These are phyloP conservation scores for Sminthurinus signatus DNA, from an alignment of 1,140 invertebrate species.

Conservation along the genomic window DNA sequence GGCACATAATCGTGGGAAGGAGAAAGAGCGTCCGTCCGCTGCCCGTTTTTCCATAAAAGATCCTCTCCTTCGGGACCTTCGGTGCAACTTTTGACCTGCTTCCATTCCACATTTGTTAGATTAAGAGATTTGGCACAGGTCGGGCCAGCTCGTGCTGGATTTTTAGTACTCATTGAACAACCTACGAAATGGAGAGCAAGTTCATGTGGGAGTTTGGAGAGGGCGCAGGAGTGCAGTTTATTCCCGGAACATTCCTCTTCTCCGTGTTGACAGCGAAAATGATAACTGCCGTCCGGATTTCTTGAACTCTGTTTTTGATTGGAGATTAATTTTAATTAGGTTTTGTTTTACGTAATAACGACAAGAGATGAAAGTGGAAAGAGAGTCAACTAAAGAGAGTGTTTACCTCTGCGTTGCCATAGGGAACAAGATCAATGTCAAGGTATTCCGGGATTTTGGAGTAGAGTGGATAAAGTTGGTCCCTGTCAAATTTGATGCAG, in stretches of 20 bases:
- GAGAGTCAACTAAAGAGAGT: too few species aligned
- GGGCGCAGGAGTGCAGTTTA: conserved; percentile 20
- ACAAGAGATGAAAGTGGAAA: too few species aligned
- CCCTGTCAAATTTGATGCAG: conserved; percentile 47
- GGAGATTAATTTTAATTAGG: conserved; percentile 50
- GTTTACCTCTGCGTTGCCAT: conserved; percentile 42
- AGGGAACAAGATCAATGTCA: conserved; percentile 44
- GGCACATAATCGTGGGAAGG: background rate
- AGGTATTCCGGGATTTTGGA: background rate
- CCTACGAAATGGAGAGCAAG: conserved; percentile 7
- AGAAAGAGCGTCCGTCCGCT: background rate
- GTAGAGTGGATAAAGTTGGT: background rate
- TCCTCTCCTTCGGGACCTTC: background rate
- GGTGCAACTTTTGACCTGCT: background rate
- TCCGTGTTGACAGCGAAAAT: conserved; percentile 41
- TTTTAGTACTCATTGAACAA: conserved; percentile 39
- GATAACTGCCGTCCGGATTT: conserved; percentile 35
- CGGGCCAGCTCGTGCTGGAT: conserved; percentile 5
- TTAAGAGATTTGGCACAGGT: conserved; percentile 9
- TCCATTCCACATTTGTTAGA: background rate
- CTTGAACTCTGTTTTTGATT: conserved; percentile 11
- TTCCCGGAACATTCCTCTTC: conserved; percentile 21
- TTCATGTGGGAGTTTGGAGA: background rate
- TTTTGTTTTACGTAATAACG: too few species aligned
- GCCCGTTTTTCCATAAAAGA: background rate